Evolutionary conservation across 1,140 invertebrate species (phyloP), one percentile per base, ranked within the genome.

Genomic region (Drosophila seguyi): DNA sequence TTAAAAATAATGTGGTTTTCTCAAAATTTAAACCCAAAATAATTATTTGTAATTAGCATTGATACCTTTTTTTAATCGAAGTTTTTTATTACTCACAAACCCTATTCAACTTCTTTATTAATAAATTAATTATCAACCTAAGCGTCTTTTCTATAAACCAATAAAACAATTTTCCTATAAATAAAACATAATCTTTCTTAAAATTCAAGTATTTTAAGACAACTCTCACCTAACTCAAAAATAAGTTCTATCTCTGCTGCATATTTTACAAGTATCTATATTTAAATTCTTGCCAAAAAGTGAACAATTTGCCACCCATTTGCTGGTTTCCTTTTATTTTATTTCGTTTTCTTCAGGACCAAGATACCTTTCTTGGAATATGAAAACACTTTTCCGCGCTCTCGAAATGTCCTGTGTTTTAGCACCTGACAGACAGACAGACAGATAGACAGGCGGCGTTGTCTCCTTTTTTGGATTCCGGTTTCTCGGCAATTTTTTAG

Each of bases 351-450:
- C n/a, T 55, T 34, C 45, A 3, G 27, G 5, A 50, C 27, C 47
- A 45, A 60, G 61, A 4, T 14, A 55, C 63, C 48, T 66, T 59
- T 41, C 38, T 20, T 29, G 6, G 62, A 69, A 82, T 82, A 78
- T 74, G 56, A 74, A 78, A 74, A 42, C 66, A 66, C 50, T 44
- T 60, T 65, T 31, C 50, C 14, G 61, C 36, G 53, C 41, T 59
- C 38, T 58, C 10, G 4, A 22, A 25, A 36, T 34, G 5, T 41
- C 34, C 20, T 20, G 13, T 34, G 13, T 41, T 50, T 67, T 16
- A 16, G 27, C 22, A 14, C 31, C 34, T 25, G n/a, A n/a, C n/a
- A n/a, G n/a, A n/a, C n/a, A n/a, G 52, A 53, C 31, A 36, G 50
- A 22, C 29, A 34, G 48, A 4, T 6, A 31, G 16, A 47, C 45